phyloP scores from a whole-genome alignment of 1,140 invertebrate species.

The Aphis craccivora region DNA sequence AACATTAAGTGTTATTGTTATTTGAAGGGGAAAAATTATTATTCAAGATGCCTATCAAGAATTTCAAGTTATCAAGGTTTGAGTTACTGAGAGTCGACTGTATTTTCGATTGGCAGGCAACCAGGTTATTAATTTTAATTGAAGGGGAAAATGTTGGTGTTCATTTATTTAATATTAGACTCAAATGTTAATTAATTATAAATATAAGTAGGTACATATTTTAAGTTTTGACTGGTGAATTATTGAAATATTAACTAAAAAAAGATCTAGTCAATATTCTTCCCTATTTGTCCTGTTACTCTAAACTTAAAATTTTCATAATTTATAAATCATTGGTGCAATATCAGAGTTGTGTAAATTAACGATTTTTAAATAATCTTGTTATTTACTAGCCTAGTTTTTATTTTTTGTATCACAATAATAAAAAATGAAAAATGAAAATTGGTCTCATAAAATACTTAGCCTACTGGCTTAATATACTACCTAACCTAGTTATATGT shows the following conservation, averaged over 20 bases:
- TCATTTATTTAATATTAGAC: neutral
- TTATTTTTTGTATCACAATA: neutral
- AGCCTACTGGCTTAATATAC: too few species aligned
- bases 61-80: too few species aligned
- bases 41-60: too few species aligned
- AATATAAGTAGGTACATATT: neutral
- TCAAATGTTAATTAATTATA: neutral
- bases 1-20: too few species aligned
- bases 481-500: too few species aligned
- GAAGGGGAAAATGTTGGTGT: neutral
- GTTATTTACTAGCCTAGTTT: too few species aligned
- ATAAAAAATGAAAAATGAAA: too few species aligned
- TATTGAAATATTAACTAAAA: neutral
- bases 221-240: neutral
- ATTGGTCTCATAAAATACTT: too few species aligned
- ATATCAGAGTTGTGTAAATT: neutral
- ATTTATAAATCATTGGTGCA: neutral
- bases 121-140: neutral
- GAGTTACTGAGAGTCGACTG: too few species aligned
- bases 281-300: too few species aligned
- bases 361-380: neutral
- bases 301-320: neutral
- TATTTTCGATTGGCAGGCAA: neutral
- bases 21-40: too few species aligned
- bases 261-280: neutral